Evolutionary conservation across 1,140 invertebrate species (phyloP).

Genomic region (Lucilia cuprina): DNA sequence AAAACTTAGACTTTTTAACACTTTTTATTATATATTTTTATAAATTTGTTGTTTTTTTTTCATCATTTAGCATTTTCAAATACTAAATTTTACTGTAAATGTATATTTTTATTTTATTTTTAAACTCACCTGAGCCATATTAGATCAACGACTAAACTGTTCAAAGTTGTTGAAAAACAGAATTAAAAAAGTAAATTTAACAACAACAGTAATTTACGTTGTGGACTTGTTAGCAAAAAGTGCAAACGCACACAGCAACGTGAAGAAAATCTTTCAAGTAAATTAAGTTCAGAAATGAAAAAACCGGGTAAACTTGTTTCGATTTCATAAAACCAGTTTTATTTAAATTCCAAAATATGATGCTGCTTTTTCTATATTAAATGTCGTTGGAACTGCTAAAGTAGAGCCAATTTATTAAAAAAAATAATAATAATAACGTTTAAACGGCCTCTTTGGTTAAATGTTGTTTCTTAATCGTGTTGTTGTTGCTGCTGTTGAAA

Average conservation of each 20-base stretch:
- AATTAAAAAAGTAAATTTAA: not conserved
- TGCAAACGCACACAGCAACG: not conserved
- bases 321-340: conserved; percentile 25
- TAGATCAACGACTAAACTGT: conserved; percentile 24
- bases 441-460: not conserved
- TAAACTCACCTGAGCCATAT: conserved; percentile 25
- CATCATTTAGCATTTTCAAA: no score
- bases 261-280: not conserved
- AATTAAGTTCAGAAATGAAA: not conserved
- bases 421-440: no score
- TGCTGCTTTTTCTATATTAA: not conserved
- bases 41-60: no score
- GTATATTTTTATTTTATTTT: not conserved
- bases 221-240: not conserved
- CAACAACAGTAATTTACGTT: not conserved
- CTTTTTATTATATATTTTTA: not conserved
- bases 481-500: conserved; percentile 12
- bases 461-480: not conserved
- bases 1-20: not conserved
- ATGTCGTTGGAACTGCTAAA: not conserved
- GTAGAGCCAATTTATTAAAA: not conserved
- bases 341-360: conserved; percentile 15
- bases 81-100: no score
- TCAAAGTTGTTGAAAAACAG: conserved; percentile 10
- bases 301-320: conserved; percentile 31